These are phyloP conservation scores for Anguilla obscura DNA, from an alignment of 2,797 vertebrate species.

Conservation along the genomic window DNA sequence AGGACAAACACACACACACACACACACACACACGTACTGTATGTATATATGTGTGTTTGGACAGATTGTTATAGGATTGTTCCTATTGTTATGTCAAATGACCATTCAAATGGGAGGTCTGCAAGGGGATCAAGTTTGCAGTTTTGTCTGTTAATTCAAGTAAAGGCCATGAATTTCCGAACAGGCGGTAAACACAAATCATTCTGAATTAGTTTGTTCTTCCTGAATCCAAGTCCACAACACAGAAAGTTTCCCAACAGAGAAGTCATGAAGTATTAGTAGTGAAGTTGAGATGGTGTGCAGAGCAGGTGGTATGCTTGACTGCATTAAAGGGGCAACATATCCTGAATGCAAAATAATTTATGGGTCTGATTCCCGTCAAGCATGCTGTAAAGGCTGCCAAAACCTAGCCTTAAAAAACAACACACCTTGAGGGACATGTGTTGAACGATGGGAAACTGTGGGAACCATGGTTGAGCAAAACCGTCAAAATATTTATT, in stretches of 20 bases:
- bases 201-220: too few relatives aligned
- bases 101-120: too few relatives aligned
- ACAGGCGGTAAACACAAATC: too few relatives aligned
- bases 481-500: constrained; percentile 10
- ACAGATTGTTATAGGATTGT: too few relatives aligned
- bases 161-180: background rate
- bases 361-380: constrained; percentile 7
- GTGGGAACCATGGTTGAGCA: background rate
- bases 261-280: background rate
- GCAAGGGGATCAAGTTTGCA: background rate
- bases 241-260: background rate
- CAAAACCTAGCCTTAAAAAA: constrained; percentile 12
- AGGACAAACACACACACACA: too few relatives aligned
- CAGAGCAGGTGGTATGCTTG: background rate
- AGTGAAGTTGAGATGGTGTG: background rate
- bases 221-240: background rate
- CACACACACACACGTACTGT: too few relatives aligned
- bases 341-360: background rate
- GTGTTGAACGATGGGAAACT: background rate
- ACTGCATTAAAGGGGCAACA: background rate
- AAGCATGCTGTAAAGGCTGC: background rate
- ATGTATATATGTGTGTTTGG: too few relatives aligned
- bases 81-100: too few relatives aligned
- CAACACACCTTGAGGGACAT: background rate
- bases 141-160: background rate